Evolutionary conservation across 2,113 vertebrate species (phyloP), one percentile per base, ranked within the genome.

Genomic region (Aplodontia rufa): DNA sequence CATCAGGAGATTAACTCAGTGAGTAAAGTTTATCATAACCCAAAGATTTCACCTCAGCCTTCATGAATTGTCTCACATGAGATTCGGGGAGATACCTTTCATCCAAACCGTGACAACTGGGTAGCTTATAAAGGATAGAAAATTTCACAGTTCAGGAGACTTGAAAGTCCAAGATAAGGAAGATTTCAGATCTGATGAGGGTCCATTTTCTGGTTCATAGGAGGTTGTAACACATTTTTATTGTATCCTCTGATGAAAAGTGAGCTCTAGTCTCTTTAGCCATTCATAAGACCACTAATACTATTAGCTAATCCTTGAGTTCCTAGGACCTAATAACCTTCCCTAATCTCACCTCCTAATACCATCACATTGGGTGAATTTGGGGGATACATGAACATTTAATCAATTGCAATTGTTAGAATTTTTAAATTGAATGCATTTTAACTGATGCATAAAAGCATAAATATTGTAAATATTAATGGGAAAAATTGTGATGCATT

Each of bases 191-290:
- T 68, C 4, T 94, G 35, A 3, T 28, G 6, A 35, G 35, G 10
- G 2, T 28, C 17, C 9, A 4, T 19, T 60, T 58, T 66, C 47
- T 76, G 19, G 19, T 17, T 28, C 13, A 8, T 12, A 66, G 49
- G 9, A 49, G 8, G 0, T 47, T 8, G 14, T 47, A 10, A 4
- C 4, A 26, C 12, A 8, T 66, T 35, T 47, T 32, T 12, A 3
- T 8, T 79, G 3, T 42, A 10, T 60, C 6, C 0, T 69, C 9
- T 51, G 60, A 9, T 75, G 10, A 28, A 91, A 45, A 26, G 58
- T 35, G 13, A 72, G 26, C 22, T 78, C 8, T 45, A 6, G 17
- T 69, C 28, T 71, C 19, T 8, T 32, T 10, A n/a, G n/a, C 60
- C 49, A 42, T 10, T 76, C 76, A 42, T 17, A n/a, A 32, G 17